These are phyloP conservation scores for Babylonia areolata DNA, from an alignment of 1,140 invertebrate genomes.

Conservation along the genomic window DNA sequence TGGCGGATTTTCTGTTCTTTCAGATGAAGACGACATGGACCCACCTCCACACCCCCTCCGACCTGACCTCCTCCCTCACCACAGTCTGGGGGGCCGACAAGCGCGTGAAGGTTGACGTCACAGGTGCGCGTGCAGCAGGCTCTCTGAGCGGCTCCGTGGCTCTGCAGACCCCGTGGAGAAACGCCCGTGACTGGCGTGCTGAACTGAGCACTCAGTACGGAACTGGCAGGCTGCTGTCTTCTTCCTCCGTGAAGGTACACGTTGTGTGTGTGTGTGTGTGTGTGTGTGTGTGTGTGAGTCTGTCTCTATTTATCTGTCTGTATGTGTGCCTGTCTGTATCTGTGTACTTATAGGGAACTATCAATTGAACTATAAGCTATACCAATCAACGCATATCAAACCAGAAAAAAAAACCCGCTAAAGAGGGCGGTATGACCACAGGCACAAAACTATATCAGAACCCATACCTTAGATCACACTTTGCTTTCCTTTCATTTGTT, in stretches of 20 bases:
- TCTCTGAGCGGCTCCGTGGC: not conserved
- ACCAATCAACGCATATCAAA: no score
- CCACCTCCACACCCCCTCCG: slow-evolving; percentile 38
- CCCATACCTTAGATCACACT: no score
- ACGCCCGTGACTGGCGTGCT: not conserved
- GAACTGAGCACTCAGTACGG: not conserved
- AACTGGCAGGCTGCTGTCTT: not conserved
- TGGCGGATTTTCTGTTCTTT: not conserved
- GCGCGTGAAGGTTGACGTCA: slow-evolving; percentile 34
- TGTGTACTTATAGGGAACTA: no score
- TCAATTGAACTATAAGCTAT: no score
- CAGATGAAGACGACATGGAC: slow-evolving; percentile 36
- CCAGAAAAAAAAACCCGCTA: no score
- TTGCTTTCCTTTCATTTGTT: no score
- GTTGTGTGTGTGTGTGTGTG: no score
- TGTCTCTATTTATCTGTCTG: no score
- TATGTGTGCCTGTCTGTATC: no score
- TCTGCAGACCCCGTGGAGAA: slow-evolving; percentile 1
- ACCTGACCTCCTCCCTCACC: slow-evolving; percentile 30
- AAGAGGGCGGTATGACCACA: no score
- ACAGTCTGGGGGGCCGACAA: slow-evolving; percentile 43
- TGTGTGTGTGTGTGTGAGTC: no score
- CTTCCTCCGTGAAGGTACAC: not conserved
- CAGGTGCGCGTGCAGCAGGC: slow-evolving; percentile 2
- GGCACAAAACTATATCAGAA: no score